phyloP scores from a whole-genome alignment of 2,113 vertebrate species.

The Riparia riparia region DNA sequence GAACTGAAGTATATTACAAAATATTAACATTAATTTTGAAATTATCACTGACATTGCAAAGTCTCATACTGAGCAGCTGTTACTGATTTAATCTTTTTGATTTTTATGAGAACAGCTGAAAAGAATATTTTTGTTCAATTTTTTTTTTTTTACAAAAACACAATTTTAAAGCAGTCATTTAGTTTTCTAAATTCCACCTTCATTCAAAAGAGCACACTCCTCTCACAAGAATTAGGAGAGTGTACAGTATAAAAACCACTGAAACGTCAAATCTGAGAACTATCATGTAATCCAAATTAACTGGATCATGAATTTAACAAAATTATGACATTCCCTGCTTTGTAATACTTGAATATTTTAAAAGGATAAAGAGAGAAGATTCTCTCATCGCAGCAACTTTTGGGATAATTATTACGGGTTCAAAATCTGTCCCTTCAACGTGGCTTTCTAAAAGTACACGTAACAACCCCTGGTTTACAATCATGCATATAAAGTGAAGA shows the following conservation, averaged over 20 bases:
- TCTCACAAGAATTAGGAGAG: background rate
- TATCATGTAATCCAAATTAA: background rate
- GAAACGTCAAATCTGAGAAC: background rate
- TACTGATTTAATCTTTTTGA: background rate
- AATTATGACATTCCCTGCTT: background rate
- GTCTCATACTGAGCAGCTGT: background rate
- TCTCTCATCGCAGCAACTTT: background rate
- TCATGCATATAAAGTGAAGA: background rate
- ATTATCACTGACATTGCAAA: background rate
- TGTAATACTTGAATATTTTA: background rate
- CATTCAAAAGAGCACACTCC: background rate
- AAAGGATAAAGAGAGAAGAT: background rate
- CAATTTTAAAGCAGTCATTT: background rate
- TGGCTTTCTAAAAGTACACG: background rate
- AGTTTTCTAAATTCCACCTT: background rate
- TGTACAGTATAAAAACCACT: background rate
- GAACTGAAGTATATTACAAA: background rate
- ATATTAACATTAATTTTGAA: background rate
- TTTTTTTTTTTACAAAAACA: background rate
- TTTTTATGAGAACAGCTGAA: background rate
- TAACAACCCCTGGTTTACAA: background rate
- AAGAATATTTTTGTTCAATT: background rate
- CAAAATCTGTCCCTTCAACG: accelerated
- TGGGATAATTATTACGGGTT: background rate
- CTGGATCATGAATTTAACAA: background rate